Evolutionary conservation across 1,140 invertebrate species (phyloP).

Genomic region (Pseudomyrmex flavicornis): DNA sequence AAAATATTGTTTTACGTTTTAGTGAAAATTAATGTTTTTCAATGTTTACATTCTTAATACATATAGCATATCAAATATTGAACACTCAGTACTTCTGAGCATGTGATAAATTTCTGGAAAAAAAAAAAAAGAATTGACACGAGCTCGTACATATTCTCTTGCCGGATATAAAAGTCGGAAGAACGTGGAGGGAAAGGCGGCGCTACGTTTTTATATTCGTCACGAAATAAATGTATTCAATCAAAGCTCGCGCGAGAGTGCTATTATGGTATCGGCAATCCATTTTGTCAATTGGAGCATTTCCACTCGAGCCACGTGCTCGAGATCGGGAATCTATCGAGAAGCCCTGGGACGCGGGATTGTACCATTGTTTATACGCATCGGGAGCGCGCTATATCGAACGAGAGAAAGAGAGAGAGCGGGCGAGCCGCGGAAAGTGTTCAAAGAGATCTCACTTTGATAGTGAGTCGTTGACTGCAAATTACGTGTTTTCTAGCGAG

Average conservation of each 20-base stretch:
- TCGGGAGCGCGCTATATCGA: slow-evolving; percentile 20
- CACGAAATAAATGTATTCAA: slow-evolving; percentile 57
- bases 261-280: slow-evolving; percentile 62
- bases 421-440: slow-evolving; percentile 42
- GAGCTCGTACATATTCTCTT: slow-evolving; percentile 18
- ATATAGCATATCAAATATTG: too few relatives aligned
- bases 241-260: slow-evolving; percentile 33
- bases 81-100: not conserved
- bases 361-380: slow-evolving; percentile 44
- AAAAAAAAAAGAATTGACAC: slow-evolving; percentile 42
- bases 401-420: not conserved
- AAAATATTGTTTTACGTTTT: not conserved
- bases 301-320: slow-evolving; percentile 16
- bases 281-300: slow-evolving; percentile 64
- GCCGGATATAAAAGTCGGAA: not conserved
- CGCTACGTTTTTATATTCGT: slow-evolving; percentile 12
- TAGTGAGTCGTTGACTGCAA: slow-evolving; percentile 50
- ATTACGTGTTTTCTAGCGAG: slow-evolving; percentile 44
- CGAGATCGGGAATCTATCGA: slow-evolving; percentile 44
- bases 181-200: too few relatives aligned
- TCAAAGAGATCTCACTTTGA: slow-evolving; percentile 69
- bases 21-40: not conserved
- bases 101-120: not conserved
- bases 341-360: slow-evolving; percentile 25
- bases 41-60: too few relatives aligned